Percentiles rank a stretch among this genome's conserved stretches.
These are phyloP conservation scores for Arbacia lixula DNA, from an alignment of 53 echinoderm and acorn worm species.

Conservation along the genomic window DNA sequence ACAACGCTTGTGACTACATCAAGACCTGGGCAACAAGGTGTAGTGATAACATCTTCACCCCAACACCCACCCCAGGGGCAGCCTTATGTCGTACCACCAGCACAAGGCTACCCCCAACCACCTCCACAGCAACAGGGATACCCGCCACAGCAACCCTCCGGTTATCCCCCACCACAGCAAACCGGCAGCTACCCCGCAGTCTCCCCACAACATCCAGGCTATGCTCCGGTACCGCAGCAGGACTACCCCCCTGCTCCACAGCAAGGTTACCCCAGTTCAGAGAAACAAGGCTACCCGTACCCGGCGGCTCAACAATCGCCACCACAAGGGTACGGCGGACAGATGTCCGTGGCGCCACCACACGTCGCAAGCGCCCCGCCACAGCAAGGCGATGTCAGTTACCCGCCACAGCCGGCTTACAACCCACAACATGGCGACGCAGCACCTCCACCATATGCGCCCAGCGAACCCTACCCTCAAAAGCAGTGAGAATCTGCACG, in stretches of 20 bases:
- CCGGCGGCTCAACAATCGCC: neutral
- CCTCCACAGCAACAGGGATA: constrained; percentile 1
- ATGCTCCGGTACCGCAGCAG: neutral
- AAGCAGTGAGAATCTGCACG: constrained; percentile 11
- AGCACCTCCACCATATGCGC: neutral
- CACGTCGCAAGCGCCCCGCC: neutral
- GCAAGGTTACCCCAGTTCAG: constrained; percentile 13
- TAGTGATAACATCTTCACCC: constrained; percentile 2
- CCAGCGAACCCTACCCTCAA: neutral
- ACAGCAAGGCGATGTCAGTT: neutral
- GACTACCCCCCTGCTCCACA: neutral
- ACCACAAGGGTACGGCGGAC: constrained; percentile 24
- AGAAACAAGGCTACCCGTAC: constrained; percentile 13
- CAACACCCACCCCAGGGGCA: constrained; percentile 1
- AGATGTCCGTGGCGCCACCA: constrained; percentile 6
- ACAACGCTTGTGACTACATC: constrained; percentile 17
- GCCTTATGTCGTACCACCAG: neutral
- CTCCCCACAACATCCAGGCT: neutral
- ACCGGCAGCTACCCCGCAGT: no score
- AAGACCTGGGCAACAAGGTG: constrained; percentile 3
- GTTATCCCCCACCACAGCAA: neutral
- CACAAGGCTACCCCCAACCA: constrained; percentile 17
- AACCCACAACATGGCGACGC: constrained; percentile 13
- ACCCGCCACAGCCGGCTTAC: constrained; percentile 26
- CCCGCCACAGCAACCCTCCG: no score